Evolutionary conservation across 2,113 vertebrate species (phyloP), one percentile per base, ranked within the genome.

Genomic region (Tinamus guttatus): DNA sequence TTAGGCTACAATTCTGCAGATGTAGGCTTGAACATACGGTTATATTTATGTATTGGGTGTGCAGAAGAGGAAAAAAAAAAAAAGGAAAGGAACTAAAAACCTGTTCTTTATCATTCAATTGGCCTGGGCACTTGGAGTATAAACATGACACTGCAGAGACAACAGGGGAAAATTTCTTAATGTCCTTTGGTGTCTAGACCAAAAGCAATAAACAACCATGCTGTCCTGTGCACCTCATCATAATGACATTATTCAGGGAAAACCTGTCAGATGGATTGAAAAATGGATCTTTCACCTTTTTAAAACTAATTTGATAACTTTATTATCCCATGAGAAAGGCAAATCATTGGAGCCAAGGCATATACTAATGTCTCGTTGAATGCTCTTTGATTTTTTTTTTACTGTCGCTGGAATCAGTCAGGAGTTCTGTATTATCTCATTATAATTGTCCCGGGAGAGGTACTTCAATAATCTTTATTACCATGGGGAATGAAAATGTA

Each of bases 241-340:
- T 91, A 95, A 94, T 81, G 85, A 89, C 78, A 96, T 96, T 95
- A 87, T 92, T 93, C 82, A 54, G 67, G 70, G 43, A 87, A 38
- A 86, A 94, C 74, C 80, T 94, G 94, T 95, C 95, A 94, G 51
- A 74, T 7, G 52, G 56, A 18, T 41, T 93, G 95, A 94, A 70
- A 94, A 94, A 96, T 96, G 40, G 76, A 81, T 94, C 82, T 94
- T 96, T 94, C 93, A 91, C 89, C 85, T 94, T 96, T 97, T 96
- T 86, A 95, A 97, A 95, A 94, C 91, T 97, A 85, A 96, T 97
- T 96, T 96, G 92, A 71, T 97, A 95, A 96, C 87, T 96, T 94
- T 90, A 95, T 96, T 96, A 97, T 75, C 92, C 93, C 85, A 52
- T 4, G 87, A 96, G 95, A 92, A 65, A 62, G n/a, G 63, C 85